Evolutionary conservation across 2,888 invertebrate species (phyloP).

Genomic region (Dolomedes plantarius): DNA sequence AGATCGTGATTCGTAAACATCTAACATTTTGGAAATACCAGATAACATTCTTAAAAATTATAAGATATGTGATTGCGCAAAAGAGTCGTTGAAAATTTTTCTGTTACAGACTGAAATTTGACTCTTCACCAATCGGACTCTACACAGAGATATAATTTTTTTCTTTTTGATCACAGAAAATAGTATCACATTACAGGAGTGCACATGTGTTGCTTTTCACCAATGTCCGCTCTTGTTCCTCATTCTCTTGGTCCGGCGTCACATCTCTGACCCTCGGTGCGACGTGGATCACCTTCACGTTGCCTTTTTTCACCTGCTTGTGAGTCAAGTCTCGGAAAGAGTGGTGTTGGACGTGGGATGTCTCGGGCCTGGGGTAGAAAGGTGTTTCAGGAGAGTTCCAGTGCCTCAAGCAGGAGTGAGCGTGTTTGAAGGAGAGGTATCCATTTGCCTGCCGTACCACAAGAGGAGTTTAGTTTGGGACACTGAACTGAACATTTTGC

Average conservation of each 20-base stretch:
- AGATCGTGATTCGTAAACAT: too few relatives aligned
- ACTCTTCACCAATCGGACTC: too few relatives aligned
- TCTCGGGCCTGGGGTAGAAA: background rate
- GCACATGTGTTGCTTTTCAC: constrained; percentile 56
- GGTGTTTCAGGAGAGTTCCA: constrained; percentile 1
- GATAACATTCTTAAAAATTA: too few relatives aligned
- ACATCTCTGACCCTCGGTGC: constrained; percentile 53
- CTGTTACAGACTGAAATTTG: too few relatives aligned
- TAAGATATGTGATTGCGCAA: too few relatives aligned
- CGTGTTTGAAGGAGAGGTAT: constrained; percentile 30
- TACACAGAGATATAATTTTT: too few relatives aligned
- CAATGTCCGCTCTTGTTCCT: background rate
- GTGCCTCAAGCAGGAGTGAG: constrained; percentile 18
- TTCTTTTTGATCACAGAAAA: background rate
- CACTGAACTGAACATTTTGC: too few relatives aligned
- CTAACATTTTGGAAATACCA: too few relatives aligned
- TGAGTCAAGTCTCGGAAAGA: background rate
- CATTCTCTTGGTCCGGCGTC: background rate
- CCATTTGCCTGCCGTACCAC: constrained; percentile 33
- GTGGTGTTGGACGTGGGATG: background rate
- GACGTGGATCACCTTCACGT: constrained; percentile 58
- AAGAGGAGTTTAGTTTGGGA: background rate
- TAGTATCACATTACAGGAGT: constrained; percentile 26
- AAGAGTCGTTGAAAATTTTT: too few relatives aligned
- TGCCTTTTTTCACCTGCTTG: constrained; percentile 10